phyloP scores from a whole-genome alignment of 2,113 vertebrate species.

The Tor tambroides region DNA sequence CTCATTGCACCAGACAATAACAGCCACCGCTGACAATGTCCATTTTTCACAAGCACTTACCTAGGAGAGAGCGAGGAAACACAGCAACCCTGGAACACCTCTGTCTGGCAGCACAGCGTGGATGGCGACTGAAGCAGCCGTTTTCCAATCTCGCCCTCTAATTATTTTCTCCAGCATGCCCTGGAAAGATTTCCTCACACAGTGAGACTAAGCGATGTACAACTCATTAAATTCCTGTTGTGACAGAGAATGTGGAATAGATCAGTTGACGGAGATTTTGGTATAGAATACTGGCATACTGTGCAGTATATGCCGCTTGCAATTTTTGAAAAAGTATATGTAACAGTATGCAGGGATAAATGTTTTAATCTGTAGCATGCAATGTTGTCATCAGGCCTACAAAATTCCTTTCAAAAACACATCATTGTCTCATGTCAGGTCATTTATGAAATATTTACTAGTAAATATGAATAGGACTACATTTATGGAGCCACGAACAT shows the following conservation, averaged over 20 bases:
- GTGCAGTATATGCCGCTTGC: not conserved
- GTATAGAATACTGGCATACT: not conserved
- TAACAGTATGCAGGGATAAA: not conserved
- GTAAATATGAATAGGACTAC: not conserved
- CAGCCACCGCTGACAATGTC: conserved; percentile 51
- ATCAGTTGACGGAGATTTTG: not conserved
- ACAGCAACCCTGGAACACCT: conserved; percentile 41
- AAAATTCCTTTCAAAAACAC: not conserved
- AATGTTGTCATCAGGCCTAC: not conserved
- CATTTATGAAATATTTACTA: not conserved
- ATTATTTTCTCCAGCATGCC: conserved; percentile 47
- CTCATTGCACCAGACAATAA: conserved; percentile 57
- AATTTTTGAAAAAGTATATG: not conserved
- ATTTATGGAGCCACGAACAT: not conserved
- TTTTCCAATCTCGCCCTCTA: conserved; percentile 49
- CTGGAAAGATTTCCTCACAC: conserved; percentile 24
- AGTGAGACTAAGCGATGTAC: conserved; percentile 16
- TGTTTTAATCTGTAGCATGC: not conserved
- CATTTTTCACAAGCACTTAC: conserved; percentile 60
- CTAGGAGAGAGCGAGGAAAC: conserved; percentile 42
- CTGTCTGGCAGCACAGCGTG: conserved; percentile 22
- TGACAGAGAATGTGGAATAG: conserved; percentile 1
- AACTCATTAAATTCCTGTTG: conserved; percentile 27
- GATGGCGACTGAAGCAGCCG: not conserved
- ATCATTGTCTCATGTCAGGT: not conserved